Conservation (phyloP, 2,797 vertebrate genomes). For the Monodelphis domestica region DNA sequence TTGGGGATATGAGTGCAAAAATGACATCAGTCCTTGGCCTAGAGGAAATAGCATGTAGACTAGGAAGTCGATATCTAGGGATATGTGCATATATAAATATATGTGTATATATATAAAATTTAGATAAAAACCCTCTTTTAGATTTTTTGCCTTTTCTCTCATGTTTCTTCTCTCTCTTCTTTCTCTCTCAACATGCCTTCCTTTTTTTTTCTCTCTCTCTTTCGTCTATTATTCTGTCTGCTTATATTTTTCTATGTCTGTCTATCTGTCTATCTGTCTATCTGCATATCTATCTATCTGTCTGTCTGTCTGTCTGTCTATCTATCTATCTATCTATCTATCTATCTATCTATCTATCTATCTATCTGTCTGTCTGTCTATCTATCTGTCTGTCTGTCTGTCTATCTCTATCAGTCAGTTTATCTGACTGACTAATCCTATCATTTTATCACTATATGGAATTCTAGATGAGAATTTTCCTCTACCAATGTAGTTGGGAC, state of each 20-base stretch:
- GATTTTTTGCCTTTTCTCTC: too few relatives aligned
- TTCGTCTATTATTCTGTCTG: background rate
- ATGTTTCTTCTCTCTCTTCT: background rate
- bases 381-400: too few relatives aligned
- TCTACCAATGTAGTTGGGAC: background rate
- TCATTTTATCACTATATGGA: background rate
- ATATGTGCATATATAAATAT: too few relatives aligned
- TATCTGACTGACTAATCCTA: background rate
- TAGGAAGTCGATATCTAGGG: background rate
- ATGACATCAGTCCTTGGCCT: rapidly evolving
- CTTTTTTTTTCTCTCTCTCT: background rate
- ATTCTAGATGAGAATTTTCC: background rate
- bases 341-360: too few relatives aligned
- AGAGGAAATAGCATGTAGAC: background rate
- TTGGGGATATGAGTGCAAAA: too few relatives aligned
- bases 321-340: background rate
- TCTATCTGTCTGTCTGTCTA: too few relatives aligned
- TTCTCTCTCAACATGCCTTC: background rate
- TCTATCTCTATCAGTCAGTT: background rate
- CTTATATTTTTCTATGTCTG: too few relatives aligned
- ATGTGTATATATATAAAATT: too few relatives aligned
- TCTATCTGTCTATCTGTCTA: too few relatives aligned
- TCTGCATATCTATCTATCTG: too few relatives aligned
- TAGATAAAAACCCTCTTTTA: too few relatives aligned
- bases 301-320: too few relatives aligned